Evolutionary conservation across 2,113 vertebrate genomes (phyloP), one percentile per base, ranked within the genome.

Genomic region (Ptilonorhynchus violaceus): DNA sequence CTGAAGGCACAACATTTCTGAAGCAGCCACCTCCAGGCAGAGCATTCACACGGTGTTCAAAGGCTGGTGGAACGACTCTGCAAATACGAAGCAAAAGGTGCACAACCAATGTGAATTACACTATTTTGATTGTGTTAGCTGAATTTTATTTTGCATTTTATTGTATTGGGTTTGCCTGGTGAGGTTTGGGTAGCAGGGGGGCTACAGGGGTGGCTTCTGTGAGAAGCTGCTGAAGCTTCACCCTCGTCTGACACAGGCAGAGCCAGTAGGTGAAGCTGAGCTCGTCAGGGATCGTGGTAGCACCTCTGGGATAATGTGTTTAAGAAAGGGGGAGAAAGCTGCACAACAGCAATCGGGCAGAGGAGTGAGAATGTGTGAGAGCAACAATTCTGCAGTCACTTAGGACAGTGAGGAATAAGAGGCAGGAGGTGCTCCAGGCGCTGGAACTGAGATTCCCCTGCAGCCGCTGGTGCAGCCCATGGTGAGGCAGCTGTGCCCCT

Each of bases 301-400:
- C 47, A 62, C 24, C 47, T 53, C 55, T 35, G 41, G 47, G 21
- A 53, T 35, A 31, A 41, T 0, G 0, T 30, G 12, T 41, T 30
- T 41, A 8, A 50, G 46, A 47, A 69, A 41, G 10, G 10, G 27
- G 35, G 19, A 0, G 2, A 30, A 44, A 37, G 2, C 17, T 58
- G 59, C 37, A 13, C 10, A 4, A 10, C 9, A 31, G 28, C 39
- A 47, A 24, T 20, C 53, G 15, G 33, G 53, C 28, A 60, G 39
- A 68, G 44, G 20, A 41, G n/a, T n/a, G 30, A 3, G 6, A 68
- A 6, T 8, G 15, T 3, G 11, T 41, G 62, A 68, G 24, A 35
- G 11, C 17, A 19, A 6, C 24, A 68, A 17, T 53, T 83, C 69
- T 62, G 41, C 53, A 28, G 11, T 8, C 68, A 10, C 17, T 10